phyloP scores from a whole-genome alignment of 1,140 invertebrate genomes.

The Pseudachorutes palmiensis region DNA sequence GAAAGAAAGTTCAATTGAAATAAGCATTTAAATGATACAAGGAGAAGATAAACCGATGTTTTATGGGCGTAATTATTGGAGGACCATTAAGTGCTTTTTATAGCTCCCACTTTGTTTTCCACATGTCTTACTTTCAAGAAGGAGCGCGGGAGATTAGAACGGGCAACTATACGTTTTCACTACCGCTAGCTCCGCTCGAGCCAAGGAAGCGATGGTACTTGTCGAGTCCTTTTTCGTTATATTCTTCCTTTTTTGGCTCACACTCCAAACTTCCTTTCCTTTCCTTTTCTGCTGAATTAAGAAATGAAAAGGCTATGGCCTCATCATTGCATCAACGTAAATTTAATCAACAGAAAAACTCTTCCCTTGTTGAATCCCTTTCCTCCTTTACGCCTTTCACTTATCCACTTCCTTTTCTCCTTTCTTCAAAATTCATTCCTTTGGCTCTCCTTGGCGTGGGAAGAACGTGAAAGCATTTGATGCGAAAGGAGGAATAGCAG shows the following conservation, averaged over 20 bases:
- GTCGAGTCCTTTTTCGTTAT: conserved; percentile 11
- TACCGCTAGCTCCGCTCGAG: too few relatives aligned
- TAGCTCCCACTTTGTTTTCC: conserved; percentile 38
- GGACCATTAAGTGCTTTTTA: conserved; percentile 38
- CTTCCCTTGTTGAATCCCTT: too few relatives aligned
- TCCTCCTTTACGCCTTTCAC: conserved; percentile 25
- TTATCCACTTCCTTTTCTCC: conserved; percentile 22
- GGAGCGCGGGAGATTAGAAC: conserved; percentile 16
- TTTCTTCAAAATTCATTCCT: too few relatives aligned
- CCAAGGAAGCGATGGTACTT: background rate
- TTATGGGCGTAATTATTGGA: conserved; percentile 39
- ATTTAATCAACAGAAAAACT: conserved; percentile 33
- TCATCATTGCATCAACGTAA: conserved; percentile 32
- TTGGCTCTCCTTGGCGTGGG: too few relatives aligned
- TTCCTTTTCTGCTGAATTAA: conserved; percentile 24
- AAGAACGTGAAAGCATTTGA: too few relatives aligned
- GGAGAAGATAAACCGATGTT: conserved; percentile 38
- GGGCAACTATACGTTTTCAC: background rate
- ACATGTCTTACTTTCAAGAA: conserved; percentile 26
- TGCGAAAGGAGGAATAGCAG: too few relatives aligned
- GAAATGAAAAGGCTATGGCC: conserved; percentile 28
- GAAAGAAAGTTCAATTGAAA: conserved; percentile 35
- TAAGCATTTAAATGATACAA: conserved; percentile 39
- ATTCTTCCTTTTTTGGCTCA: conserved; percentile 3
- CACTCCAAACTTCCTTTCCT: conserved; percentile 5